Base-by-base conservation (phyloP, 1,140 invertebrate genomes). In the Heterodera carotae region DNA sequence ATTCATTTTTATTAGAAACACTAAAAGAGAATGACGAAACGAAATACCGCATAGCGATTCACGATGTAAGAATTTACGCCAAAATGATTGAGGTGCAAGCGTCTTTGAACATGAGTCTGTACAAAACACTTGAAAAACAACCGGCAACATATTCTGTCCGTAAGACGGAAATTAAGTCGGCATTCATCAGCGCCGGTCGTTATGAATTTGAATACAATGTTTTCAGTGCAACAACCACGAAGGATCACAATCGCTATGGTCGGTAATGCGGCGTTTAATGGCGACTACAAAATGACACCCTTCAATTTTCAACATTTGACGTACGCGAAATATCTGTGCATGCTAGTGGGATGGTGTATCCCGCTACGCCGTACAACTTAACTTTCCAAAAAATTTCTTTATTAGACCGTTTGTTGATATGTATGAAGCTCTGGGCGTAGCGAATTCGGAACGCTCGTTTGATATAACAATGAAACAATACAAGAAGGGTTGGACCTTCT, bases 271-370 rank as follows among this genome's bases (percentile, higher is more conserved):
- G 75, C 75, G 18, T 76, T 76, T n/a, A 33, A 76, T n/a, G 75
- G 75, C n/a, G 31, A 76, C n/a, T 64, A 29, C 64, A 43, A 31
- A 15, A 7, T 5, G n/a, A 34, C 72, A 2, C 75, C 75, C 7
- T 76, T 76, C n/a, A 76, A 76, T 18, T 76, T 76, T 60, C 6
- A 76, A 79, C 75, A 8, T 76, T 76, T n/a, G 70, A 75, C 31
- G 31, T 75, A 15, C n/a, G n/a, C n/a, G n/a, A n/a, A n/a, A n/a
- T n/a, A n/a, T n/a, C n/a, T n/a, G n/a, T n/a, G n/a, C n/a, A 31
- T 25, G n/a, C 73, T 0, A 77, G 76, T 8, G 76, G 76, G 5
- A 25, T 80, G 22, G 25, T 78, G 15, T 77, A 62, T 59, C 76
- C 76, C 1, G 33, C 29, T 53, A 39, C 80, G 15, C 76, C 76